phyloP scores from a whole-genome alignment of 2,888 invertebrate species.

The Acrobasis suavella region DNA sequence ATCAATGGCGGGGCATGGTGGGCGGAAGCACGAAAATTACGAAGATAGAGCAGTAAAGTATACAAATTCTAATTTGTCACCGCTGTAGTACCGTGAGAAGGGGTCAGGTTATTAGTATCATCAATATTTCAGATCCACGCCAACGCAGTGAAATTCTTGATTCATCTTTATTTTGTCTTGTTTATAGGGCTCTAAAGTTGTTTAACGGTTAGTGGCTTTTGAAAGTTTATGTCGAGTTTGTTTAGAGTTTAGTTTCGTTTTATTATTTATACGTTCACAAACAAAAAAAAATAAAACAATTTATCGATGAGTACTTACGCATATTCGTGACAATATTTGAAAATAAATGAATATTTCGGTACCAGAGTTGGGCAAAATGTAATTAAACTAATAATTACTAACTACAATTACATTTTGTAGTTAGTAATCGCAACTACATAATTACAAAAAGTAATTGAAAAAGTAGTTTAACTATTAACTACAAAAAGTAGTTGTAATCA shows the following conservation, averaged over 20 bases:
- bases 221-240: neutral
- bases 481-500: too few species aligned
- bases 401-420: too few species aligned
- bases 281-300: neutral
- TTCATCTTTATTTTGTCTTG: neutral
- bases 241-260: neutral
- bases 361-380: too few species aligned
- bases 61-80: constrained; percentile 15
- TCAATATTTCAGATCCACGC: constrained; percentile 13
- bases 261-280: neutral
- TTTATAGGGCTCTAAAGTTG: constrained; percentile 7
- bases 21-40: constrained; percentile 10
- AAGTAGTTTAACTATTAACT: too few species aligned
- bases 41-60: constrained; percentile 7
- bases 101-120: constrained; percentile 7
- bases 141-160: constrained; percentile 12
- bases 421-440: too few species aligned
- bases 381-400: too few species aligned
- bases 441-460: too few species aligned
- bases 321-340: too few species aligned
- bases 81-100: constrained; percentile 11
- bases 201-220: constrained; percentile 5
- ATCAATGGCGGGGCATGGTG: neutral
- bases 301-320: too few species aligned
- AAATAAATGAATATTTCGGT: too few species aligned